phyloP scores from a whole-genome alignment of 1,140 invertebrate genomes.

The Agrilus planipennis region DNA sequence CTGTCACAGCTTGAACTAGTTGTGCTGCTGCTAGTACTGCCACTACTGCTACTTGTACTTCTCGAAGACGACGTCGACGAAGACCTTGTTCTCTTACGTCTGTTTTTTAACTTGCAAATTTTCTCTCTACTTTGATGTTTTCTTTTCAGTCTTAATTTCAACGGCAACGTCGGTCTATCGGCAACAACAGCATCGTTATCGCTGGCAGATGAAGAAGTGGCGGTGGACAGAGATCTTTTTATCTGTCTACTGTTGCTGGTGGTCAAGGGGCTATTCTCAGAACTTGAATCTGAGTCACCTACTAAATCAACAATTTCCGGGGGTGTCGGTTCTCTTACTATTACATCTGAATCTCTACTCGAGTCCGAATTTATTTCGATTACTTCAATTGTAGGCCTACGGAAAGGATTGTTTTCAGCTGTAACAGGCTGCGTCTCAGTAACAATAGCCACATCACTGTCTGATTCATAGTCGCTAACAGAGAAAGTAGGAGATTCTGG shows the following conservation, averaged over 20 bases:
- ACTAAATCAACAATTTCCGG: slow-evolving; percentile 7
- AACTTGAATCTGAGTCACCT: slow-evolving; percentile 12
- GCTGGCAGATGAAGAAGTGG: no score
- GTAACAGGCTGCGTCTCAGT: not conserved
- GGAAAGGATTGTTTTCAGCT: slow-evolving; percentile 14
- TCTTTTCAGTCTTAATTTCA: slow-evolving; percentile 23
- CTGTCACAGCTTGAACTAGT: no score
- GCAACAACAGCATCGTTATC: not conserved
- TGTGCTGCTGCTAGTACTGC: no score
- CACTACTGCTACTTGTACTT: not conserved
- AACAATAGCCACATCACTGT: slow-evolving; percentile 11
- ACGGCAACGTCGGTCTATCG: slow-evolving; percentile 17
- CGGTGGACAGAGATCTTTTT: no score
- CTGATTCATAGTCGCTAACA: slow-evolving; percentile 11
- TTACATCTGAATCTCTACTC: slow-evolving; percentile 26
- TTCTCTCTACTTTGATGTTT: slow-evolving; percentile 17
- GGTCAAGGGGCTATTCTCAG: slow-evolving; percentile 1
- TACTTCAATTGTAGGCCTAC: slow-evolving; percentile 12
- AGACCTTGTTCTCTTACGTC: not conserved
- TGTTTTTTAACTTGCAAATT: slow-evolving; percentile 3
- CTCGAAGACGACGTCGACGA: not conserved
- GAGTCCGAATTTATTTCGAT: slow-evolving; percentile 20
- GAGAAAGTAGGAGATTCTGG: slow-evolving; percentile 9
- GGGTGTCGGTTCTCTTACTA: slow-evolving; percentile 17
- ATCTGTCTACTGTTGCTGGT: not conserved